Evolutionary conservation across 2,888 invertebrate genomes (phyloP).

Genomic region (Oxytorus armatus): DNA sequence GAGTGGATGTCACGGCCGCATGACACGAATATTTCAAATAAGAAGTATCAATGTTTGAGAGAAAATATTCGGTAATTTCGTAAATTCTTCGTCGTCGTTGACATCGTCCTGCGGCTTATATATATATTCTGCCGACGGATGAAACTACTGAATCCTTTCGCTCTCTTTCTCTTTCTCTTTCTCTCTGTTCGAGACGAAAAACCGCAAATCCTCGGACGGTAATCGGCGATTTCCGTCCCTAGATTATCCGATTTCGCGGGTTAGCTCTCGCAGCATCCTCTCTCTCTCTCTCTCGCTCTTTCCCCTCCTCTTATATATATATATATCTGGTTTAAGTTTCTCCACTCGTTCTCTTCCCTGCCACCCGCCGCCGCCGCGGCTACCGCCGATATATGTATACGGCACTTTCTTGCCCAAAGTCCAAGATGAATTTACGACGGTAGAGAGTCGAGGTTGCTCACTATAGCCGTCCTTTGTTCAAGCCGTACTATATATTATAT

Average conservation of each 20-base stretch:
- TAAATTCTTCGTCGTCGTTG: constrained; percentile 10
- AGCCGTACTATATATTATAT: constrained; percentile 37
- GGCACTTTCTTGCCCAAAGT: constrained; percentile 31
- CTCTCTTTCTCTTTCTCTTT: constrained; percentile 7
- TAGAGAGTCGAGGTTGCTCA: constrained; percentile 32
- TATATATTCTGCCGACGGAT: constrained; percentile 17
- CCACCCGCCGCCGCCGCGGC: background rate
- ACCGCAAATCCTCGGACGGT: constrained; percentile 78
- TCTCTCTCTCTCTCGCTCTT: constrained; percentile 39
- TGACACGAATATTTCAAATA: constrained; percentile 1
- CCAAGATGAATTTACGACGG: constrained; percentile 64
- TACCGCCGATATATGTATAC: constrained; percentile 8
- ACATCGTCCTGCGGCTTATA: constrained; percentile 9
- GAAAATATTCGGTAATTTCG: constrained; percentile 8
- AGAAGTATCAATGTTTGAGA: constrained; percentile 16
- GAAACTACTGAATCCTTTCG: background rate
- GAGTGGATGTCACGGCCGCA: background rate
- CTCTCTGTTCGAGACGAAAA: constrained; percentile 69
- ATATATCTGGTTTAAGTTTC: too few relatives aligned
- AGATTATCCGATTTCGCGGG: constrained; percentile 73
- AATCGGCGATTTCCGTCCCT: constrained; percentile 80
- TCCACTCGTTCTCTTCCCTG: constrained; percentile 26
- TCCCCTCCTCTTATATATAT: constrained; percentile 18
- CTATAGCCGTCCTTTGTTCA: constrained; percentile 45
- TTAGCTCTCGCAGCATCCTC: constrained; percentile 51